phyloP scores from a whole-genome alignment of 2,888 invertebrate species.

The Hirtodrosophila alboralis region DNA sequence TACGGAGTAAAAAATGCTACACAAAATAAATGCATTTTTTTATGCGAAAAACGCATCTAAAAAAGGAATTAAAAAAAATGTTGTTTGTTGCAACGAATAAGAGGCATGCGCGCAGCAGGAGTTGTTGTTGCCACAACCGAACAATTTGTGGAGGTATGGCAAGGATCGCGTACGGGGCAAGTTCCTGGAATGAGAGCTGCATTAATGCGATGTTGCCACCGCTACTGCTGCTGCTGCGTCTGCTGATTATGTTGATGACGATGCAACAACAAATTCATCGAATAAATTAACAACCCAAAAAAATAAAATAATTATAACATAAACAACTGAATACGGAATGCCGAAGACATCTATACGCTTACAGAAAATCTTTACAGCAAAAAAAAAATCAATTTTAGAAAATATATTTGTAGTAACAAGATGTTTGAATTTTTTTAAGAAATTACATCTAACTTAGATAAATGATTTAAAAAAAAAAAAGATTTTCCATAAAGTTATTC shows the following conservation, averaged over 20 bases:
- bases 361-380: too few species aligned
- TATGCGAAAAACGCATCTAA: slow-evolving; percentile 65
- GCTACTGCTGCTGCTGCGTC: slow-evolving; percentile 27
- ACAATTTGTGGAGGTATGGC: background rate
- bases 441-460: too few species aligned
- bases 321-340: too few species aligned
- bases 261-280: slow-evolving; percentile 53
- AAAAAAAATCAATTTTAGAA: too few species aligned
- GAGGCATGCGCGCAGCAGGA: slow-evolving; percentile 49
- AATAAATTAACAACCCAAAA: slow-evolving; percentile 60
- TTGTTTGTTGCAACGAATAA: slow-evolving; percentile 32
- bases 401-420: too few species aligned
- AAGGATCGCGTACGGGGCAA: background rate
- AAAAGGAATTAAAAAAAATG: slow-evolving; percentile 45
- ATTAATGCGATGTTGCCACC: slow-evolving; percentile 32
- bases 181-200: slow-evolving; percentile 22
- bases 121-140: slow-evolving; percentile 6
- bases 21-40: slow-evolving; percentile 42
- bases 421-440: too few species aligned
- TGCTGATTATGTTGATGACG: slow-evolving; percentile 68
- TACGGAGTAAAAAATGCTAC: slow-evolving; percentile 33
- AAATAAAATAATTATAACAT: slow-evolving; percentile 10
- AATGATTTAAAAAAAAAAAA: too few species aligned
- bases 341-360: too few species aligned
- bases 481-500: too few species aligned